These are phyloP conservation scores for Umimayanthus kanabou DNA, from an alignment of 92 coral and sea anemone species.

Conservation along the genomic window DNA sequence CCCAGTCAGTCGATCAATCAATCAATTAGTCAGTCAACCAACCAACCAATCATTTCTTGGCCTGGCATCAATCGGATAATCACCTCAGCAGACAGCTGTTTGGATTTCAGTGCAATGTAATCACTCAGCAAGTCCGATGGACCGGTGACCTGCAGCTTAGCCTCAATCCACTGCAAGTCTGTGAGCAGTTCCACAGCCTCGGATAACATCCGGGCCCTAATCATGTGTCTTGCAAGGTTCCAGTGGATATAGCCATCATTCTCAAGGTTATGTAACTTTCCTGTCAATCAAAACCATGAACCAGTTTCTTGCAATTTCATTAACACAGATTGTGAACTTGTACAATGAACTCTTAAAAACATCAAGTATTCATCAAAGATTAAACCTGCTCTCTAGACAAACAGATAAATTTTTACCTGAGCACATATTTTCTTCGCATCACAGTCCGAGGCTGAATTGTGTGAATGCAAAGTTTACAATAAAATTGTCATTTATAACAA, in stretches of 20 bases:
- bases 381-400: too few species aligned
- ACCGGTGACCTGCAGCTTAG: constrained; percentile 80
- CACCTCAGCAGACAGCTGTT: constrained; percentile 44
- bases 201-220: constrained; percentile 64
- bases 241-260: constrained; percentile 93
- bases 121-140: constrained; percentile 90
- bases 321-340: background rate
- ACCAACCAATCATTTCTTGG: background rate
- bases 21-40: background rate
- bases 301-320: background rate
- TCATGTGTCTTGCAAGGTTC: constrained; percentile 90
- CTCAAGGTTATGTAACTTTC: constrained; percentile 62
- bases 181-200: constrained; percentile 74
- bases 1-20: background rate
- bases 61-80: background rate
- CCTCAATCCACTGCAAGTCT: constrained; percentile 78
- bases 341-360: too few species aligned
- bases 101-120: constrained; percentile 60
- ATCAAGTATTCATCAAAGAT: too few species aligned
- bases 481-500: too few species aligned
- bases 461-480: too few species aligned
- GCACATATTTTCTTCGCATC: too few species aligned
- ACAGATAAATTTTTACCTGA: too few species aligned
- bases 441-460: too few species aligned
- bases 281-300: constrained; percentile 38